Evolutionary conservation across 2,113 vertebrate genomes (phyloP).

Genomic region (Scopus umbretta): DNA sequence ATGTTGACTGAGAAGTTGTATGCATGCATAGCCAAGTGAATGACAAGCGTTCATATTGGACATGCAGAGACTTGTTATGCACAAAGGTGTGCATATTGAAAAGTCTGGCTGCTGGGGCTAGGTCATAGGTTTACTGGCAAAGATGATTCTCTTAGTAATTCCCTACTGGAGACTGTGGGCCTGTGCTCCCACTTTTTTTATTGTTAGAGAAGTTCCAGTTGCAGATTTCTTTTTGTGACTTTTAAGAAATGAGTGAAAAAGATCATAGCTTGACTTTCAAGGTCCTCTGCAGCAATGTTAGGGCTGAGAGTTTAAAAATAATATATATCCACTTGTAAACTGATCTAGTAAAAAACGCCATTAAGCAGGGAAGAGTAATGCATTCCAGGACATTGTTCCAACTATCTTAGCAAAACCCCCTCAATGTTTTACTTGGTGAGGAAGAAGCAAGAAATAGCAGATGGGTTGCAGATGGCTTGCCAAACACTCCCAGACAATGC

Average conservation of each 20-base stretch:
- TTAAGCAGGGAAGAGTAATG: neutral
- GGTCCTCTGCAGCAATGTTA: neutral
- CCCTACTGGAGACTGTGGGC: neutral
- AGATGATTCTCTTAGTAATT: neutral
- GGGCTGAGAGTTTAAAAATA: neutral
- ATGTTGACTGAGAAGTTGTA: neutral
- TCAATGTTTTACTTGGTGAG: slow-evolving; percentile 17
- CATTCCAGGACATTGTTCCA: neutral
- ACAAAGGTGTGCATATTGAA: neutral
- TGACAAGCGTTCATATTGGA: neutral
- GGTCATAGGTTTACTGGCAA: neutral
- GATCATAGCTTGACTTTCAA: neutral
- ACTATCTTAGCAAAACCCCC: neutral
- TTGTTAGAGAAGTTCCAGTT: neutral
- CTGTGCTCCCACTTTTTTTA: neutral
- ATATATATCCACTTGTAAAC: neutral
- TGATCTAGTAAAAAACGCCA: neutral
- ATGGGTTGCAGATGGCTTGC: neutral
- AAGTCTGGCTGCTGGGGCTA: neutral
- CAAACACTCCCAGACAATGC: neutral
- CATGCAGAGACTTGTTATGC: neutral
- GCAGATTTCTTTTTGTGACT: neutral
- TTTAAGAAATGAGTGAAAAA: neutral
- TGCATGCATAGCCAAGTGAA: neutral
- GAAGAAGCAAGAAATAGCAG: neutral